Base-by-base conservation (phyloP, 1,140 invertebrate genomes). In the Ceratitis capitata region DNA sequence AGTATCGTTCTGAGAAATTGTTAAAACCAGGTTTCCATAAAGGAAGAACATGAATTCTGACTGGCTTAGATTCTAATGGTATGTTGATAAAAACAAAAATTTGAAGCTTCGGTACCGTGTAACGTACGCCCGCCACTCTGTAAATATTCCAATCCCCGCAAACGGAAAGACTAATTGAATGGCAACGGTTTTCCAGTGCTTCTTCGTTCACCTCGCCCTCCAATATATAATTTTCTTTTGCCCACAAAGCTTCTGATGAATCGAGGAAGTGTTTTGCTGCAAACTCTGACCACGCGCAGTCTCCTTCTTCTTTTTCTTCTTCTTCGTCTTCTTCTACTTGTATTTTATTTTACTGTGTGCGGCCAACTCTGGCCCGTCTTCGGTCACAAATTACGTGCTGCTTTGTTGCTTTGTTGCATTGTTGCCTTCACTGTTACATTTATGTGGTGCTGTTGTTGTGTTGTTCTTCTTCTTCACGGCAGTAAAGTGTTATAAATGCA, bases 401-500 rank as follows among this genome's bases (percentile, higher is more conserved):
- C 42, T 78, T 78, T 42, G 7, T 78, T 47, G n/a, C n/a, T n/a
- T n/a, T 26, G 69, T 39, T 35, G 35, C 42, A 45, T 78, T 42
- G 7, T 78, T 47, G 39, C 16, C 42, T 78, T 78, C 69, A 78
- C 69, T 78, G 69, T 78, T 78, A 78, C 29, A 35, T 78, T 45
- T 74, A 39, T 74, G 64, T 19, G n/a, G 12, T 78, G n/a, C 39
- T 78, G n/a, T n/a, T n/a, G n/a, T 45, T 74, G 64, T 74, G 64
- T 19, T 42, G 12, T 78, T 42, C 39, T 78, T 74, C 35, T 19
- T 42, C 10, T 78, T 42, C 39, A 45, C 69, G 69, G 1, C 19
- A n/a, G 39, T 78, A 78, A 45, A 78, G n/a, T 45, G 35, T 35
- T 78, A 32, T 78, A 78, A 78, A 26, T 42, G 69, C 69, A 78